Percentiles rank a stretch among this genome's conserved stretches.
Evolutionary conservation across 1,140 invertebrate species (phyloP).

Genomic region (Schmidtea mediterranea): DNA sequence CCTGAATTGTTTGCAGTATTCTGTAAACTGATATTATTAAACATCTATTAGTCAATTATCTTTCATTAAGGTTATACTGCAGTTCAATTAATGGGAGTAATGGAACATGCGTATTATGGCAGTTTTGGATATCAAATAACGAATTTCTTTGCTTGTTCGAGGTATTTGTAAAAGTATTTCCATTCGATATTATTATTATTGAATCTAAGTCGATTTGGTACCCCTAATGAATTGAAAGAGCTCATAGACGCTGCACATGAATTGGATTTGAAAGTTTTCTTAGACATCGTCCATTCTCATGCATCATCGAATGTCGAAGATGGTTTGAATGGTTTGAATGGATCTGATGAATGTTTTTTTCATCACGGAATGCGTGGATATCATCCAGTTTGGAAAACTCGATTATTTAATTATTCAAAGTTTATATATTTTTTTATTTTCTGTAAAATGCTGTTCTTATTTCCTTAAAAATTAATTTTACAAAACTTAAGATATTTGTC

Average conservation of each 20-base stretch:
- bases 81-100: slow-evolving; percentile 93
- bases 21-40: no score
- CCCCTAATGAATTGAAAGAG: slow-evolving; percentile 73
- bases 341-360: slow-evolving; percentile 71
- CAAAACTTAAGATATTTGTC: no score
- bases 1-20: no score
- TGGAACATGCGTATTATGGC: slow-evolving; percentile 98
- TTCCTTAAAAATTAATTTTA: no score
- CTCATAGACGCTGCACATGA: slow-evolving; percentile 69
- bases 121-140: slow-evolving; percentile 95
- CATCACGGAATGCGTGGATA: slow-evolving; percentile 56
- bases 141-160: slow-evolving; percentile 65
- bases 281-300: slow-evolving; percentile 93
- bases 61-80: slow-evolving; percentile 92
- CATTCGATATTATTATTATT: background rate
- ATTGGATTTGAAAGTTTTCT: slow-evolving; percentile 50
- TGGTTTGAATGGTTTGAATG: slow-evolving; percentile 88
- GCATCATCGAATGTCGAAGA: slow-evolving; percentile 91
- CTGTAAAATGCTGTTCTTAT: no score
- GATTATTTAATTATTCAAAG: slow-evolving; percentile 67
- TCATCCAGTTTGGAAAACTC: slow-evolving; percentile 79
- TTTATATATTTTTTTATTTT: no score
- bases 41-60: no score
- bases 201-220: slow-evolving; percentile 62
- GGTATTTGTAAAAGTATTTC: slow-evolving; percentile 14